Percentiles rank a stretch among this genome's conserved stretches.
Evolutionary conservation across 2,797 vertebrate species (phyloP).

Genomic region (Phrynocephalus vlangalii): DNA sequence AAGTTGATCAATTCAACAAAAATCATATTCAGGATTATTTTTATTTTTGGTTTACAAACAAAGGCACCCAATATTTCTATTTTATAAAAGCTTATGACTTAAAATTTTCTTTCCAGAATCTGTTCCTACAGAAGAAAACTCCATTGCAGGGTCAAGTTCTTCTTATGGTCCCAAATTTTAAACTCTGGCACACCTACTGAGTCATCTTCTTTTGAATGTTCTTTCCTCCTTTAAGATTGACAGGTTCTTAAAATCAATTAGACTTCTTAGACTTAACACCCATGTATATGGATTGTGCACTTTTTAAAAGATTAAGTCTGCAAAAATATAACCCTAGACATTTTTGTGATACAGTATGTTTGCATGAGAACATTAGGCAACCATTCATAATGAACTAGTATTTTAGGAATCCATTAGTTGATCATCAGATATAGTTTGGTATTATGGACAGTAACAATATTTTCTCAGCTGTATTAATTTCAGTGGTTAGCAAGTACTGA

Average conservation of each 20-base stretch:
- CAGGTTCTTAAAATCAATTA: slow-evolving; percentile 52
- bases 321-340: slow-evolving; percentile 55
- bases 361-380: slow-evolving; percentile 56
- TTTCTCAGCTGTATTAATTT: slow-evolving; percentile 40
- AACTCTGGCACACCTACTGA: slow-evolving; percentile 58
- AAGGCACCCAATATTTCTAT: slow-evolving; percentile 89
- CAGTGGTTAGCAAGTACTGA: slow-evolving; percentile 25
- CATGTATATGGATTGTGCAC: slow-evolving; percentile 42
- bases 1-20: slow-evolving; percentile 56
- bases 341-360: slow-evolving; percentile 46
- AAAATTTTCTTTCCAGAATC: slow-evolving; percentile 71
- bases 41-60: slow-evolving; percentile 92
- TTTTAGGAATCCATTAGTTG: background rate
- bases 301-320: slow-evolving; percentile 57
- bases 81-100: slow-evolving; percentile 78
- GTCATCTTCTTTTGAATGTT: slow-evolving; percentile 52
- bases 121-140: slow-evolving; percentile 66
- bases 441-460: slow-evolving; percentile 62
- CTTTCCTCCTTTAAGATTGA: slow-evolving; percentile 47
- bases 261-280: slow-evolving; percentile 52
- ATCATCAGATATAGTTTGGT: slow-evolving; percentile 53
- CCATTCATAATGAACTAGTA: slow-evolving; percentile 36
- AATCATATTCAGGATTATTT: slow-evolving; percentile 79
- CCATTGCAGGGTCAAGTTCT: slow-evolving; percentile 52
- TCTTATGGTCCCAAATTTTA: slow-evolving; percentile 68